phyloP scores from a whole-genome alignment of 1,140 invertebrate genomes.

The Brachionus rubens region DNA sequence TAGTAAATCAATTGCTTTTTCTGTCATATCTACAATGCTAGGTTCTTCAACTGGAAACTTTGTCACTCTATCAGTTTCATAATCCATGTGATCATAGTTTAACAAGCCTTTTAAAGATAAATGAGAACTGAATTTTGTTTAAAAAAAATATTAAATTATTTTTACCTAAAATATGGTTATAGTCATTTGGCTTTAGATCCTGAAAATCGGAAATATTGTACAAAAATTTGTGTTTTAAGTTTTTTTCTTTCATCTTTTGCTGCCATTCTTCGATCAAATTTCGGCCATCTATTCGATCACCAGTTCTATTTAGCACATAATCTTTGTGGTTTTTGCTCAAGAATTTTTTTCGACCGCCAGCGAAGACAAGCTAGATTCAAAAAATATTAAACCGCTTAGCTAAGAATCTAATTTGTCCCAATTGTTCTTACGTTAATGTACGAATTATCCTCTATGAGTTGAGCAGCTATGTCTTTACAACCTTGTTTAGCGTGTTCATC shows the following conservation, averaged over 20 bases:
- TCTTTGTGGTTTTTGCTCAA: slow-evolving; percentile 12
- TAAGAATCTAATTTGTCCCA: not conserved
- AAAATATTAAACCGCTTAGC: not conserved
- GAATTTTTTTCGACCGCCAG: slow-evolving; percentile 42
- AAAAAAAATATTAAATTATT: not conserved
- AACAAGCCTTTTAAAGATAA: no score
- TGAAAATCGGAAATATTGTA: slow-evolving; percentile 16
- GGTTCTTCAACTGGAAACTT: slow-evolving; percentile 60
- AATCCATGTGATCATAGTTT: slow-evolving; percentile 72
- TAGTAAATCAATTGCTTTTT: slow-evolving; percentile 76
- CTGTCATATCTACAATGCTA: slow-evolving; percentile 78
- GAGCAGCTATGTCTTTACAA: slow-evolving; percentile 58
- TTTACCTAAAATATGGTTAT: slow-evolving; percentile 24
- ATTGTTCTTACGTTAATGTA: slow-evolving; percentile 25
- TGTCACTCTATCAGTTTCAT: slow-evolving; percentile 66
- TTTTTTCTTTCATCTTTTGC: slow-evolving; percentile 34
- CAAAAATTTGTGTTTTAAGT: slow-evolving; percentile 24
- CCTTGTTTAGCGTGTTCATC: slow-evolving; percentile 54
- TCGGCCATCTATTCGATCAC: slow-evolving; percentile 34
- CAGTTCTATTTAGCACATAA: not conserved
- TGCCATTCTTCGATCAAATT: slow-evolving; percentile 41
- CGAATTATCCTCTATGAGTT: slow-evolving; percentile 51
- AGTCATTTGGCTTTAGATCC: slow-evolving; percentile 11
- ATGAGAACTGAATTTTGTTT: not conserved
- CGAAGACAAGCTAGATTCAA: slow-evolving; percentile 25